Evolutionary conservation across 64 coral and sea anemone genomes (phyloP).

Genomic region (Pocillopora damicornis): DNA sequence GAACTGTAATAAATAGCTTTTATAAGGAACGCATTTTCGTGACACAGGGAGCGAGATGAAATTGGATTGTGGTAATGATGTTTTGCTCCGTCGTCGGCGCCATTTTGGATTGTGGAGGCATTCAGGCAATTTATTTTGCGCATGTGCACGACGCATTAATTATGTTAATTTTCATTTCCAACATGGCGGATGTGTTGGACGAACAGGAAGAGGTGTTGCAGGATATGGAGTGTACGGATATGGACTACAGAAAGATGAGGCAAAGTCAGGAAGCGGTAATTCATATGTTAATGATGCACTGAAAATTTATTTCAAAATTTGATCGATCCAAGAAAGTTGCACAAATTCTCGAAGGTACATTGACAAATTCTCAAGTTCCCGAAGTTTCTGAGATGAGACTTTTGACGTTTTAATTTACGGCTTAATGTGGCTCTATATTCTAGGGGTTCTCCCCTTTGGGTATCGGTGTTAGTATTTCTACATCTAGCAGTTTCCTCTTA

Average conservation of each 20-base stretch:
- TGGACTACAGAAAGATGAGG: conserved; percentile 48
- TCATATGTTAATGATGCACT: not conserved
- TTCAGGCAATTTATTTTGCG: not conserved
- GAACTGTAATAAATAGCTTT: conserved; percentile 54
- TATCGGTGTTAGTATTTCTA: no score
- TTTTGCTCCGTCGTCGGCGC: conserved; percentile 55
- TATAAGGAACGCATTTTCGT: conserved; percentile 74
- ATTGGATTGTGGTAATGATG: conserved; percentile 67
- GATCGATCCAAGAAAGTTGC: no score
- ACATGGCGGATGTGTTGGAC: conserved; percentile 58
- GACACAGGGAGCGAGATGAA: conserved; percentile 67
- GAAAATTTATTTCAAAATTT: not conserved
- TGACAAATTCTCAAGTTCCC: no score
- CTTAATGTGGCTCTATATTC: no score
- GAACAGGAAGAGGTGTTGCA: conserved; percentile 30
- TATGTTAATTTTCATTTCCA: not conserved
- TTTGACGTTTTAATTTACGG: no score
- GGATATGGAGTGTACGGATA: conserved; percentile 16
- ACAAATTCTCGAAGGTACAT: no score
- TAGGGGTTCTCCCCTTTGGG: no score
- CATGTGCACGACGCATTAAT: conserved; percentile 48
- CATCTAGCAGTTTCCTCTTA: no score
- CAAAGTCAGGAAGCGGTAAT: conserved; percentile 41
- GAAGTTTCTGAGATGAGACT: no score
- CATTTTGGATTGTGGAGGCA: conserved; percentile 77